Evolutionary conservation across 2,797 vertebrate species (phyloP), one percentile per base, ranked within the genome.

Genomic region (Paramormyrops hopkinsi): DNA sequence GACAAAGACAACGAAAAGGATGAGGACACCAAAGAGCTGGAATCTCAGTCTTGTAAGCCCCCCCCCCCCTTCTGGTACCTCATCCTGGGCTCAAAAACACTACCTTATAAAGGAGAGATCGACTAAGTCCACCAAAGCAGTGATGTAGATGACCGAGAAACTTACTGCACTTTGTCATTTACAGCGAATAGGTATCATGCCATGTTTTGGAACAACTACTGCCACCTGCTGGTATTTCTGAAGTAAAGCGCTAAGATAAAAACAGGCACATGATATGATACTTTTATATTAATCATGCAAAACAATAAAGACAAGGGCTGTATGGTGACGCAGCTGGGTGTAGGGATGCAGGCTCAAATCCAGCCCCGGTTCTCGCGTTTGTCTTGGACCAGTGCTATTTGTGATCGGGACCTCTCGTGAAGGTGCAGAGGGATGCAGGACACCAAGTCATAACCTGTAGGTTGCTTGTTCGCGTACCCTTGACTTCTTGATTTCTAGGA

Each of bases 1-100:
- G 97, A 96, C 92, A 96, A 97, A 89, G 97, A 98, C 90, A 97
- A 96, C 0, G 96, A 97, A 91, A 99, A 98, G 92, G 98, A 98
- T 0, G 97, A 98, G 90, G 97, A 98, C 92, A 96, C 95, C n/a
- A 99, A 97, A 92, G 98, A 98, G 33, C 94, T 95, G 86, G 96
- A 97, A 89, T 92, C 95, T 0, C 92, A 96, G 46, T 92, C 96
- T 19, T 93, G 97, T 98, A 91, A 96, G 96, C 94, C 50, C 29
- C 76, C 37, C 53, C 53, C 29, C 29, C 37, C 46, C 48, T 9
- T 59, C 8, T 87, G 46, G 14, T 22, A 37, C 29, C 4, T 41
- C 25, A 12, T 3, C 19, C 33, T 41, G 14, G 51, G 33, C 51
- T 37, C 33, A 5, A 54, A 48, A 88, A 14, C 22, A 41, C 41